phyloP scores from a whole-genome alignment of 2,888 invertebrate genomes.

The Ormyrus nitidulus region DNA sequence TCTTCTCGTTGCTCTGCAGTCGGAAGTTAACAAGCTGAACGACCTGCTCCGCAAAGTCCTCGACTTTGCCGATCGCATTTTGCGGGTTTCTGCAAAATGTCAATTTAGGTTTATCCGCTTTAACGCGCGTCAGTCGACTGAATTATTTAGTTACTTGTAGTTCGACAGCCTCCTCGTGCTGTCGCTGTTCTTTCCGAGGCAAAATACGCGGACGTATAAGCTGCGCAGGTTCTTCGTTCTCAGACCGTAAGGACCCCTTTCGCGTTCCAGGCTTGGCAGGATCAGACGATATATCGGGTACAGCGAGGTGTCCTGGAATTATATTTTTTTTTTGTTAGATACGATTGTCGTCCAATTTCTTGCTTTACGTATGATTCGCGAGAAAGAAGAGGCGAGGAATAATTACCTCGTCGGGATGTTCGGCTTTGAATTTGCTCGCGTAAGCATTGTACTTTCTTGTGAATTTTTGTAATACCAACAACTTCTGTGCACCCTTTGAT shows the following conservation, averaged over 20 bases:
- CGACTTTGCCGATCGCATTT: slow-evolving; percentile 61
- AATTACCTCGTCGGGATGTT: slow-evolving; percentile 67
- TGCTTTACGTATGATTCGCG: too few species aligned
- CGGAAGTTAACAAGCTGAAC: slow-evolving; percentile 73
- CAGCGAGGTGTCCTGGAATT: slow-evolving; percentile 77
- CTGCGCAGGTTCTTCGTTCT: slow-evolving; percentile 86
- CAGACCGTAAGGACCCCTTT: slow-evolving; percentile 88
- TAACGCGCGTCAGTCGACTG: not conserved
- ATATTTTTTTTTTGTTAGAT: too few species aligned
- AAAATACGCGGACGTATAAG: slow-evolving; percentile 85
- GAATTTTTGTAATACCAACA: slow-evolving; percentile 76
- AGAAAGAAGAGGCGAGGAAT: too few species aligned
- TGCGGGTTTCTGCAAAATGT: slow-evolving; percentile 26
- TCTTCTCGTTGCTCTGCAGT: not conserved
- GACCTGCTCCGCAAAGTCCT: slow-evolving; percentile 89
- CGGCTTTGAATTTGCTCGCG: slow-evolving; percentile 69
- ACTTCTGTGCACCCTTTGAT: slow-evolving; percentile 76
- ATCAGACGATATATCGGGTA: slow-evolving; percentile 88
- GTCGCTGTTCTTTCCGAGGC: slow-evolving; percentile 82
- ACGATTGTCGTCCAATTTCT: too few species aligned
- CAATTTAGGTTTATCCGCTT: not conserved
- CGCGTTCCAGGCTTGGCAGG: slow-evolving; percentile 86
- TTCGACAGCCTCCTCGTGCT: slow-evolving; percentile 78
- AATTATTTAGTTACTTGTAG: slow-evolving; percentile 71
- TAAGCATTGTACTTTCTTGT: slow-evolving; percentile 76